These are phyloP conservation scores for Portevinia maculata DNA, from an alignment of 2,888 invertebrate species.

Conservation along the genomic window DNA sequence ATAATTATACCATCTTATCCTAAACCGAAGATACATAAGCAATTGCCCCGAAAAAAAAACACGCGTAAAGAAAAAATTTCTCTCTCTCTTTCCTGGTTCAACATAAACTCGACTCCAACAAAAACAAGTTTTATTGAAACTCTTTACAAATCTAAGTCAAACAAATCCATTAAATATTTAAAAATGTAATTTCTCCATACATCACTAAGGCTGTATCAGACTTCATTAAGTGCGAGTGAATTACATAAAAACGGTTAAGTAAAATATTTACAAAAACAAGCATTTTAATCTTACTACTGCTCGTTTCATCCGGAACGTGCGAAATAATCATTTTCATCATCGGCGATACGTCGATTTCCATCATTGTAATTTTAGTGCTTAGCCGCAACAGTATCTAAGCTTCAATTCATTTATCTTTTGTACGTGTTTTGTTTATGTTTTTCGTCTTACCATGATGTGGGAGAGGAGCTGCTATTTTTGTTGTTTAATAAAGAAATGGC, in stretches of 20 bases:
- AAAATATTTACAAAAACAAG: slow-evolving; percentile 4
- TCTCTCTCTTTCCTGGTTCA: slow-evolving; percentile 37
- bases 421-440: not conserved
- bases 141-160: slow-evolving; percentile 10
- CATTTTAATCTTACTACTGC: not conserved
- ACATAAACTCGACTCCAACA: slow-evolving; percentile 4
- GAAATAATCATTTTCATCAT: slow-evolving; percentile 4
- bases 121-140: slow-evolving; percentile 24
- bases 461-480: not conserved
- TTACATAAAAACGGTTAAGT: slow-evolving; percentile 35
- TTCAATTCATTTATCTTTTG: not conserved
- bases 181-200: slow-evolving; percentile 34
- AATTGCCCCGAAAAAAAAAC: not conserved
- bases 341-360: not conserved
- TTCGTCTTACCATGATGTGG: not conserved
- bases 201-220: not conserved
- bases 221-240: slow-evolving; percentile 3
- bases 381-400: not conserved
- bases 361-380: slow-evolving; percentile 1
- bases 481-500: not conserved
- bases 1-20: slow-evolving; percentile 20
- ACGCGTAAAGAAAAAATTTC: slow-evolving; percentile 10
- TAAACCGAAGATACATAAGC: not conserved
- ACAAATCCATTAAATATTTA: slow-evolving; percentile 17
- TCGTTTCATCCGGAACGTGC: slow-evolving; percentile 14